Base-by-base conservation (phyloP, 2,113 vertebrate genomes). In the Salvelinus namaycush region DNA sequence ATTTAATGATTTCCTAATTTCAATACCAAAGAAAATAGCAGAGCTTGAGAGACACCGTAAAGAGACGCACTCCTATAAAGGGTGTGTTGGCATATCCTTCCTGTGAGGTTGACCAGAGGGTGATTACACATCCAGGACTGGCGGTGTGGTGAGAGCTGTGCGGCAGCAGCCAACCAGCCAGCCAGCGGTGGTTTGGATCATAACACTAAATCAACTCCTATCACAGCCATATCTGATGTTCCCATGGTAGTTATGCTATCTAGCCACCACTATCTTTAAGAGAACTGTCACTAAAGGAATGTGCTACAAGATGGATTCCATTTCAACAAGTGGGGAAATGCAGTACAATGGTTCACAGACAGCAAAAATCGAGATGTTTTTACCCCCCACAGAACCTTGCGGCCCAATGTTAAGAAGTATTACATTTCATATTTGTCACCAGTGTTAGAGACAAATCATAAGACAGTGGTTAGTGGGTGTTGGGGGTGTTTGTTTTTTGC, bases 31-130 rank as follows among this genome's bases (percentile, higher is more conserved):
- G 13, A 54, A n/a, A n/a, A 3, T 76, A 60, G 73, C 39, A 66
- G 62, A 39, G 77, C 59, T 72, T 78, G 68, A 66, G 64, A 64
- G 44, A 71, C 65, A 72, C 70, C 24, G 79, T 51, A 59, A 44
- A 54, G 51, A 54, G 51, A 74, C 57, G 0, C 39, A 60, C 27
- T 83, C 86, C 82, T 86, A 85, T 81, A 9, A 59, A 83, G 81
- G 87, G 87, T 89, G 86, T 83, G 85, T 87, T 90, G 89, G 88
- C 89, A 91, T 87, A 87, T 88, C 81, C 78, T 87, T 83, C 72
- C 79, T 85, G 88, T 89, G 89, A 67, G 74, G 59, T 79, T 75
- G 48, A 51, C 57, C 34, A 71, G 68, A 76, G 69, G 39, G 39
- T 44, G 39, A 88, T 89, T 87, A 87, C 84, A 90, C 87, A 84